Percentiles rank a stretch among this genome's conserved stretches.
Conservation (phyloP, 2,888 invertebrate species). For the Ornithoptera priamus region DNA sequence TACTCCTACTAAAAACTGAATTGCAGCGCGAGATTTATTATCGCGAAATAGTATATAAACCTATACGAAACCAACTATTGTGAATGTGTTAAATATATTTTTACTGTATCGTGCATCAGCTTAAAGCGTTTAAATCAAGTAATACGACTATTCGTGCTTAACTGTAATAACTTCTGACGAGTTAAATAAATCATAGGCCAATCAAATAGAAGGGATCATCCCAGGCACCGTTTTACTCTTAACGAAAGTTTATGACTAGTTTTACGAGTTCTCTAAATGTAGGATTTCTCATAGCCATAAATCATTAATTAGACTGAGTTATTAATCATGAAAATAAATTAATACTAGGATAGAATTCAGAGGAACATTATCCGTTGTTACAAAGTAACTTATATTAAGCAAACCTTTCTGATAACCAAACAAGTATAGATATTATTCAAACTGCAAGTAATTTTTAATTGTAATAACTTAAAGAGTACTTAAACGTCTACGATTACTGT, state of each 20-base stretch:
- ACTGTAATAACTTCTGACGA: conserved; percentile 10
- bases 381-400: neutral
- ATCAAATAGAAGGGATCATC: conserved; percentile 11
- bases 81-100: neutral
- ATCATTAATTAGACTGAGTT: neutral
- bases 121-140: neutral
- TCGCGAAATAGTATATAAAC: neutral
- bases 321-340: neutral
- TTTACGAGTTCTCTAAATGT: conserved; percentile 19
- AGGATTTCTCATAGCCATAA: neutral
- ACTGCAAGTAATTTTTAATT: too few relatives aligned
- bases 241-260: conserved; percentile 16
- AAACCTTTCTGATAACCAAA: too few relatives aligned
- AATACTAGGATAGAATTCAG: neutral
- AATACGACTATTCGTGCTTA: neutral
- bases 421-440: too few relatives aligned
- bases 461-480: too few relatives aligned
- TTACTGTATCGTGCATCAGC: neutral
- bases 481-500: too few relatives aligned
- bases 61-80: neutral
- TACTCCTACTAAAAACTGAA: neutral
- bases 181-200: conserved; percentile 14
- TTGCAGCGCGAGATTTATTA: neutral
- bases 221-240: conserved; percentile 11
- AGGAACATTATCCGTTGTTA: neutral